Base-by-base conservation (phyloP, 1,140 invertebrate species). In the Microvelia longipes region DNA sequence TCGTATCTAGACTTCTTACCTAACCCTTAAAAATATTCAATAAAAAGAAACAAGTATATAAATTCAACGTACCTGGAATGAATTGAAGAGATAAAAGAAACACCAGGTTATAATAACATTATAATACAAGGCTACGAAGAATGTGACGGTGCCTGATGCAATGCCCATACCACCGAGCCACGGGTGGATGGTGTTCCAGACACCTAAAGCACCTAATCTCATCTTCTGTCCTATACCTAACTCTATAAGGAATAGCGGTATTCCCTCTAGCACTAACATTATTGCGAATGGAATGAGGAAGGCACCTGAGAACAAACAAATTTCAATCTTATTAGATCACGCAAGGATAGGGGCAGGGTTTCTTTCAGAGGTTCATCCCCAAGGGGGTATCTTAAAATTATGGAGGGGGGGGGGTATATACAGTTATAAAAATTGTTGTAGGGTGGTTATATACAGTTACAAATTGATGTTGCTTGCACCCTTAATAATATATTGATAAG, bases 31-130 rank as follows among this genome's bases (percentile, higher is more conserved):
- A n/a, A n/a, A n/a, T n/a, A n/a, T n/a, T n/a, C n/a, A n/a, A n/a
- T n/a, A n/a, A n/a, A n/a, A n/a, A n/a, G n/a, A n/a, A n/a, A n/a
- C n/a, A n/a, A n/a, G n/a, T n/a, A n/a, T n/a, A n/a, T n/a, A n/a
- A n/a, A n/a, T n/a, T n/a, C n/a, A n/a, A n/a, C 35, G 5, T 66
- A 93, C 90, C 83, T 85, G 83, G 78, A 93, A 88, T 77, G 91
- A 93, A 75, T 94, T 93, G 80, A 93, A 93, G 68, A 94, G 86
- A 77, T 98, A 98, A 79, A 89, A 98, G 81, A 98, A 90, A 73
- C 95, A 96, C 96, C 96, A 98, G 62, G 94, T 95, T 76, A 98
- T 95, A 78, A 98, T 98, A 73, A 98, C 93, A 77, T 98, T 98
- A 83, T 98, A 98, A 80, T 98, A 98, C 35, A 98, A 84, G 1